phyloP scores from a whole-genome alignment of 1,140 invertebrate genomes.

The Drosophila mayri region DNA sequence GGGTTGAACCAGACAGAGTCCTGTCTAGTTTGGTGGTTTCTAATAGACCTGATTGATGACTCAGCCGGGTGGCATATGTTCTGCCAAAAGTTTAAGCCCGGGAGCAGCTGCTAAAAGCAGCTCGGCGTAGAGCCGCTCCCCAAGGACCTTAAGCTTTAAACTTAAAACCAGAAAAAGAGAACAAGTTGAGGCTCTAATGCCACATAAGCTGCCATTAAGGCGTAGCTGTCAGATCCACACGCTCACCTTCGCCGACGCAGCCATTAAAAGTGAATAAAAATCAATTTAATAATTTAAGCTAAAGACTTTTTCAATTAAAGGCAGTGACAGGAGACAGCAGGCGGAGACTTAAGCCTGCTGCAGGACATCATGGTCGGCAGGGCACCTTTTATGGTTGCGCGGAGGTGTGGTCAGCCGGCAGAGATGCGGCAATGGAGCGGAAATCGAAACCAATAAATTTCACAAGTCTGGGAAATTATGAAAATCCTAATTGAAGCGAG shows the following conservation, averaged over 20 bases:
- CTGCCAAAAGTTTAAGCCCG: conserved; percentile 24
- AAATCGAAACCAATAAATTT: conserved; percentile 81
- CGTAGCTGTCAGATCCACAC: conserved; percentile 34
- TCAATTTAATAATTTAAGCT: conserved; percentile 81
- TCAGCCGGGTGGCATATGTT: conserved; percentile 65
- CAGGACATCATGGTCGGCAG: conserved; percentile 46
- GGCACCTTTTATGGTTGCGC: conserved; percentile 36
- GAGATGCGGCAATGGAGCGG: conserved; percentile 70
- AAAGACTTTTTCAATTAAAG: conserved; percentile 77
- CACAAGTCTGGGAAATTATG: conserved; percentile 76
- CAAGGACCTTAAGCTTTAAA: conserved; percentile 63
- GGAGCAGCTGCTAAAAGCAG: conserved; percentile 55
- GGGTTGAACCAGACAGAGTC: conserved; percentile 42
- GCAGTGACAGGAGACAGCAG: conserved; percentile 43
- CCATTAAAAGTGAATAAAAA: conserved; percentile 76
- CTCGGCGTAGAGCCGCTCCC: conserved; percentile 1
- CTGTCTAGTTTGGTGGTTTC: conserved; percentile 60
- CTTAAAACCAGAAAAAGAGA: conserved; percentile 41
- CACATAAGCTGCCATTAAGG: conserved; percentile 51
- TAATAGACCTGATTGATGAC: conserved; percentile 75
- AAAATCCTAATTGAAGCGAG: conserved; percentile 77
- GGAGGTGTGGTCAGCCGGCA: conserved; percentile 38
- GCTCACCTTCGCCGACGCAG: conserved; percentile 8
- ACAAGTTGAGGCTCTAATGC: conserved; percentile 41
- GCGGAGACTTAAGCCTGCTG: conserved; percentile 24